These are phyloP conservation scores for Nowickia ferox DNA, from an alignment of 2,888 invertebrate genomes.

Conservation along the genomic window DNA sequence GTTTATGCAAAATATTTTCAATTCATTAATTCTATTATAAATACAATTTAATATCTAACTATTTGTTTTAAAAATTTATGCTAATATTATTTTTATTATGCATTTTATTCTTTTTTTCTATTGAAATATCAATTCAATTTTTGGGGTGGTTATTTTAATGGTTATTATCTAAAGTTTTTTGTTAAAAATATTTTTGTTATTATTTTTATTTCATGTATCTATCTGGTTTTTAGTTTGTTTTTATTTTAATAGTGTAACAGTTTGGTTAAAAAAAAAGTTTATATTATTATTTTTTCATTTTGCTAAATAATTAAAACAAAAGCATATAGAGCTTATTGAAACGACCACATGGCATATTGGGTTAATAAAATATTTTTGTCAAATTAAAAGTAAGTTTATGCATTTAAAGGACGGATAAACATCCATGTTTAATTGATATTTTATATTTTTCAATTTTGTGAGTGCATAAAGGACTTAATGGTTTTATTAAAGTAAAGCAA, in stretches of 20 bases:
- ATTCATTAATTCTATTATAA: constrained; percentile 50
- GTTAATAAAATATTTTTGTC: constrained; percentile 31
- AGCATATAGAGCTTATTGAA: constrained; percentile 23
- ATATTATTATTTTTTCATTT: constrained; percentile 37
- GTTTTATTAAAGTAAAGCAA: not conserved
- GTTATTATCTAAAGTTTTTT: constrained; percentile 44
- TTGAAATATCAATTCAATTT: constrained; percentile 24
- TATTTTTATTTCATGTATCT: not conserved
- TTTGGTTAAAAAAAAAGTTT: constrained; percentile 38
- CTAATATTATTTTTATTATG: constrained; percentile 28
- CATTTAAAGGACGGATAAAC: constrained; percentile 54
- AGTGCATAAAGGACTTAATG: constrained; percentile 1
- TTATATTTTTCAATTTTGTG: constrained; percentile 11
- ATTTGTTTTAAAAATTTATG: constrained; percentile 39
- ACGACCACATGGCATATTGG: constrained; percentile 37
- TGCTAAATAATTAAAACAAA: constrained; percentile 32
- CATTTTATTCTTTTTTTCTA: constrained; percentile 4
- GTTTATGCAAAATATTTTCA: constrained; percentile 50
- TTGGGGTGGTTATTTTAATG: constrained; percentile 45
- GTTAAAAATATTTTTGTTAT: constrained; percentile 37
- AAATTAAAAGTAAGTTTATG: constrained; percentile 47
- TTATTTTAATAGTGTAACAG: constrained; percentile 39
- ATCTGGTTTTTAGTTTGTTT: constrained; percentile 25
- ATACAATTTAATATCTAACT: constrained; percentile 56
- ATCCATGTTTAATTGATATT: constrained; percentile 60